Conservation (phyloP, 2,113 vertebrate genomes). For the Limnothrissa miodon region DNA sequence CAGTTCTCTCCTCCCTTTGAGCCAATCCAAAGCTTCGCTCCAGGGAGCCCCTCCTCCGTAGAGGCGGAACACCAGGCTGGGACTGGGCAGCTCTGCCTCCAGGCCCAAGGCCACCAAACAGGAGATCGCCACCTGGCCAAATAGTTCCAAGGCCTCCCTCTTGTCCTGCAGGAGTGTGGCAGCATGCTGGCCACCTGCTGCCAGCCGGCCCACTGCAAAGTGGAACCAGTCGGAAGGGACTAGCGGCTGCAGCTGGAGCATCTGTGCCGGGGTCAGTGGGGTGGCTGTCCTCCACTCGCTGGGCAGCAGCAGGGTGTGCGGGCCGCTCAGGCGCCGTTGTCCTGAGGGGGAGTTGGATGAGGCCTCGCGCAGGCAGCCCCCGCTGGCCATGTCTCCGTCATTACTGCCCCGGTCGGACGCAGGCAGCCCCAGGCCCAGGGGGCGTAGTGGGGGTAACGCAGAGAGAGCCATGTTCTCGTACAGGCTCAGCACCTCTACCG, state of each 20-base stretch:
- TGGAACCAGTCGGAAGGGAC: constrained; percentile 94
- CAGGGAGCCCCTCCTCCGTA: constrained; percentile 88
- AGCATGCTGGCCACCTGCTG: constrained; percentile 75
- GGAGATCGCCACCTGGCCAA: constrained; percentile 80
- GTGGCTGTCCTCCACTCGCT: constrained; percentile 80
- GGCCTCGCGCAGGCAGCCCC: constrained; percentile 68
- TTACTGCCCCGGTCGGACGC: constrained; percentile 69
- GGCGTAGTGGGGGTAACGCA: constrained; percentile 70
- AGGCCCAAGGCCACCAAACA: constrained; percentile 86
- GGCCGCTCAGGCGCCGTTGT: constrained; percentile 79
- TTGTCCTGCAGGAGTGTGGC: constrained; percentile 83
- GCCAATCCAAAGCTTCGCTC: constrained; percentile 89
- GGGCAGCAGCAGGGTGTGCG: constrained; percentile 82
- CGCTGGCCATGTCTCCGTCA: constrained; percentile 45
- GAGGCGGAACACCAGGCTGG: constrained; percentile 83
- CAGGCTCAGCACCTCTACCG: constrained; percentile 77
- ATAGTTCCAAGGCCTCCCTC: constrained; percentile 78
- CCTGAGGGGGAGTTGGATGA: constrained; percentile 61
- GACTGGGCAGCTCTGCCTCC: constrained; percentile 78
- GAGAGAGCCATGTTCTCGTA: constrained; percentile 72
- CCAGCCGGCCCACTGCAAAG: constrained; percentile 81
- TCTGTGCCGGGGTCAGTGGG: constrained; percentile 72
- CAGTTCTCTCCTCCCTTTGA: constrained; percentile 84
- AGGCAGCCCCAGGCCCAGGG: constrained; percentile 67
- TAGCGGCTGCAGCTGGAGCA: constrained; percentile 77